phyloP scores from a whole-genome alignment of 2,113 vertebrate species.

The Hippocampus zosterae region DNA sequence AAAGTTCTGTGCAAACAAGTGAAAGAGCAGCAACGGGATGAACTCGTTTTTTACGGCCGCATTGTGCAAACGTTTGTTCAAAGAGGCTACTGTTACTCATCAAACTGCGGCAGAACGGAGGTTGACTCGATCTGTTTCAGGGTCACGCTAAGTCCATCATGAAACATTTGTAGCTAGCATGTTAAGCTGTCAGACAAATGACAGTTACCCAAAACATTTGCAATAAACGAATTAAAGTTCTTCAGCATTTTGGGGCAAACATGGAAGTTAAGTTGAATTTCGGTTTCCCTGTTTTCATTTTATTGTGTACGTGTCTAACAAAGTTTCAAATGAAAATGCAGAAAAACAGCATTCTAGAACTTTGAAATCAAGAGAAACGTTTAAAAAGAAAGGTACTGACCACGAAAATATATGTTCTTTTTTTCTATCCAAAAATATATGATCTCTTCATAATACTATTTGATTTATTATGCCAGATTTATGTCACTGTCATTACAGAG shows the following conservation, averaged over 20 bases:
- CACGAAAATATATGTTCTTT: neutral
- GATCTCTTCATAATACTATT: neutral
- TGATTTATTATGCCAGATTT: constrained; percentile 7
- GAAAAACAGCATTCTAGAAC: neutral
- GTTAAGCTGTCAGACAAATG: neutral
- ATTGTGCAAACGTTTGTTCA: neutral
- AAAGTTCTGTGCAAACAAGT: constrained; percentile 7
- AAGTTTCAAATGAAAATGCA: neutral
- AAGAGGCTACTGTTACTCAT: constrained; percentile 11
- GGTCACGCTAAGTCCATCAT: neutral
- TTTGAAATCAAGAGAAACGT: neutral
- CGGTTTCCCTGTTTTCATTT: too few species aligned
- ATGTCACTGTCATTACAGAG: neutral
- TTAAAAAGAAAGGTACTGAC: neutral
- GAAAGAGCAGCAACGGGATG: neutral
- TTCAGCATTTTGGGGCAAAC: too few species aligned
- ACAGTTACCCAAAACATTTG: neutral
- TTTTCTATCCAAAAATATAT: neutral
- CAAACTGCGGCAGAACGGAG: neutral
- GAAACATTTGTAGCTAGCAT: neutral
- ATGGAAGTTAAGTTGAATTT: too few species aligned
- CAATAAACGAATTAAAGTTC: neutral
- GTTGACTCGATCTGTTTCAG: neutral
- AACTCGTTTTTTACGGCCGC: neutral
- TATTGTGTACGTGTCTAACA: too few species aligned